Conservation (phyloP, 2,113 vertebrate species). For the Mustelus asterias region DNA sequence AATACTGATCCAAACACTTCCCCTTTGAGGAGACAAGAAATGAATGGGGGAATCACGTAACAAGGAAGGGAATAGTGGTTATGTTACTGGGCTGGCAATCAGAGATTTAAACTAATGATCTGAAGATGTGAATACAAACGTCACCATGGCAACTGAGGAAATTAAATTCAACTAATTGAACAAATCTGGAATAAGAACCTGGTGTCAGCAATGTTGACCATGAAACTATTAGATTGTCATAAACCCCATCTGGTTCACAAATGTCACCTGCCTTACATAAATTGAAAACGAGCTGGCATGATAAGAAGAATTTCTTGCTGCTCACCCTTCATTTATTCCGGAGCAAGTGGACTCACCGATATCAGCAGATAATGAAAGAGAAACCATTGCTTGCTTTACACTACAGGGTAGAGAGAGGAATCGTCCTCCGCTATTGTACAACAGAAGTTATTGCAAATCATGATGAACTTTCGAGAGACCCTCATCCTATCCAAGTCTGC, state of each 20-base stretch:
- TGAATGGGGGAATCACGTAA: not conserved
- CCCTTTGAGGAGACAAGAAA: not conserved
- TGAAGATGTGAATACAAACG: no score
- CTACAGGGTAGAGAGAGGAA: not conserved
- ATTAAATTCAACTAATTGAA: no score
- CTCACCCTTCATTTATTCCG: not conserved
- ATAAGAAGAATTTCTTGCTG: not conserved
- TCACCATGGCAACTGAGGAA: no score
- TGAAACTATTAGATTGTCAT: no score
- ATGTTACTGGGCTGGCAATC: no score
- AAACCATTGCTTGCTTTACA: not conserved
- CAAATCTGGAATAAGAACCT: no score
- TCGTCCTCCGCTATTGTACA: not conserved
- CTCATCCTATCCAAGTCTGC: not conserved
- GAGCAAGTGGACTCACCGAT: not conserved
- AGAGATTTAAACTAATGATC: no score
- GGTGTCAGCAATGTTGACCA: no score
- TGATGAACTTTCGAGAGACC: not conserved
- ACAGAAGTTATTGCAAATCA: not conserved
- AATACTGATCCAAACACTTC: not conserved
- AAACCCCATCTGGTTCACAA: no score
- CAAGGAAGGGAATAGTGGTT: not conserved
- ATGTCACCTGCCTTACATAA: not conserved
- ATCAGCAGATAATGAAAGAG: not conserved
- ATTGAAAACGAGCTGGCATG: not conserved